phyloP scores from a whole-genome alignment of 2,888 invertebrate species.

The Habrosyne pyritoides region DNA sequence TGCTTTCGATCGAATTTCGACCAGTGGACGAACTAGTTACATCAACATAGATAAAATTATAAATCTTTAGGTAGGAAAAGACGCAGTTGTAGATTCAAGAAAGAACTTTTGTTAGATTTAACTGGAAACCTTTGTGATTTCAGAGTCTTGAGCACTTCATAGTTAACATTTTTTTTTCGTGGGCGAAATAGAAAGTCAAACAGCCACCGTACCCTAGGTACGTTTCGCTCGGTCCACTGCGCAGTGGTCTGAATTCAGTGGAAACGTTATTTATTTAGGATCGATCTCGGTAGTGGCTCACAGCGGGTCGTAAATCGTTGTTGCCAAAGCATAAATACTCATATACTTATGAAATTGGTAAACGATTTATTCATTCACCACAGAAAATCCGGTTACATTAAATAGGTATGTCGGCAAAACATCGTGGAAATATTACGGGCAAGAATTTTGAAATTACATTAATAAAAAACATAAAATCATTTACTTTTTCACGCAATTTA shows the following conservation, averaged over 20 bases:
- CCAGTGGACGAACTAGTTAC: too few species aligned
- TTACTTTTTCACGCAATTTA: neutral
- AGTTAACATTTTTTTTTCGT: neutral
- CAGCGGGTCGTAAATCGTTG: conserved; percentile 26
- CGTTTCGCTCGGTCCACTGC: conserved; percentile 35
- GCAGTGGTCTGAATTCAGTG: conserved; percentile 26
- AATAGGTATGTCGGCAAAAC: too few species aligned
- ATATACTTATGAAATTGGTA: conserved; percentile 18
- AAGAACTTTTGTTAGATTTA: too few species aligned
- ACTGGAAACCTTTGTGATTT: too few species aligned
- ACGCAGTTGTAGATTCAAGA: too few species aligned
- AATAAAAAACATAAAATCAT: neutral
- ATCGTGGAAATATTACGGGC: too few species aligned
- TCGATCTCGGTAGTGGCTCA: conserved; percentile 25
- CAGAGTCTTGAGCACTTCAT: too few species aligned
- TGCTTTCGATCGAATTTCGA: too few species aligned
- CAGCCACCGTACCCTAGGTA: conserved; percentile 21
- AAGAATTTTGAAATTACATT: too few species aligned
- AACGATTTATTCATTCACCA: neutral
- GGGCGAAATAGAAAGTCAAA: neutral
- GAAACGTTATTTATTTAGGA: conserved; percentile 53
- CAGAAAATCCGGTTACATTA: neutral
- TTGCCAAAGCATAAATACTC: conserved; percentile 19
- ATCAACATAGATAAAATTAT: too few species aligned
- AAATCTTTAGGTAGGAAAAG: too few species aligned